Base-by-base conservation (phyloP, 2,888 invertebrate genomes). In the Seira musarum region DNA sequence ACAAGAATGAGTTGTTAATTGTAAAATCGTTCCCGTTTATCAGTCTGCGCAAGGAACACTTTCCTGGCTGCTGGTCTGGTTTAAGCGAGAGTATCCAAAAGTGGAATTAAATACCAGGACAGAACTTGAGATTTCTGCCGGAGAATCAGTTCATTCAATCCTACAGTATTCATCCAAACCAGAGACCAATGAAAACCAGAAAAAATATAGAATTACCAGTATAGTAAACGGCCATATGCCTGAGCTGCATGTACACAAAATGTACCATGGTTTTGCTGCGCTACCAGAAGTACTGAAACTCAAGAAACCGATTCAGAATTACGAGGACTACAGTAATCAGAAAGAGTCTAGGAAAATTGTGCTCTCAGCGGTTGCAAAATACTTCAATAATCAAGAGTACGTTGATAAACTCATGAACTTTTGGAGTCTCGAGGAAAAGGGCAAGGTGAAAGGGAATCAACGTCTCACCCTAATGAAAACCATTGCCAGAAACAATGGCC, bases 401-500 rank as follows among this genome's bases (percentile, higher is more conserved):
- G 90, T 97, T 0, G 91, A 93, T 22, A 92, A 92, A 82, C 90
- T 97, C 13, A 90, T 96, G 1, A 90, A 91, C 13, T 95, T 92
- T 89, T 91, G 94, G 81, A 93, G 95, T 0, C 90, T 96, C 66
- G 97, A 97, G 88, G 96, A 96, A 87, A 94, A 94, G 88, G 81
- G 82, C 5, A 87, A 86, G 57, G 71, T 76, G 6, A 81, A 82
- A 17, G 74, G 75, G 6, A 83, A 81, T 30, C 85, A 87, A 64
- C 60, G 85, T 46, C 79, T 84, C 0, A 70, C 35, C 1, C 80
- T 84, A 49, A 70, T 72, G 8, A 83, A 85, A 80, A 65, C 78
- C 1, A 67, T 87, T 1, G 76, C 86, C 1, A 57, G 87, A 57
- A 86, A 86, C 61, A 82, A 83, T 68, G 87, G 87, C 15, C 86